Evolutionary conservation across 2,113 vertebrate genomes (phyloP), one percentile per base, ranked within the genome.

Genomic region (Galeopterus variegatus): DNA sequence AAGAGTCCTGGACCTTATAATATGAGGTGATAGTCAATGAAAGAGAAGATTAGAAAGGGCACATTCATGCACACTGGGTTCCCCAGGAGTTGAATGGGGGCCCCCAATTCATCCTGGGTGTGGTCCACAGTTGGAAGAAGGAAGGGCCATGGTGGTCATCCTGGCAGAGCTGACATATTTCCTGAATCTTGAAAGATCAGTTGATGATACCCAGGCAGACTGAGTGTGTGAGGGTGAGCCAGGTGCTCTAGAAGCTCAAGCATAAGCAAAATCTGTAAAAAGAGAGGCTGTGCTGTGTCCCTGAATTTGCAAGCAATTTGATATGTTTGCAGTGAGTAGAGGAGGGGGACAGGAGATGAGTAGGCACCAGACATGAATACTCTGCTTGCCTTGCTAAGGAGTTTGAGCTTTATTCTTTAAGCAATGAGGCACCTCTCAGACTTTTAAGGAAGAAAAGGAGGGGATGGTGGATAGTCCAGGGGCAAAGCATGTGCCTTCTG

Each of bases 1-100:
- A 24, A 24, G 5, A 58, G 0, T 12, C 76, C 33, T 88, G 14
- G 24, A 54, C 62, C 31, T 95, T 31, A 0, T 7, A 69, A 31
- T 13, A 24, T 2, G 33, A 33, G n/a, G 7, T 19, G 54, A 65
- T 15, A 75, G 12, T 73, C 36, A 36, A 6, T 45, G 6, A 33
- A 58, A 45, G 28, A 41, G 1, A 24, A 10, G 21, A 36, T 31
- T 8, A n/a, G 87, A 24, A 77, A 70, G 7, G 1, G n/a, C 6
- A 24, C 1, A 0, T 10, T 0, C 0, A 8, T 7, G 2, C 17
- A 28, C 0, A 0, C 1, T n/a, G 6, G 31, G 5, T 23, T 75
- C 41, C 58, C 6, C 12, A 3, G 33, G n/a, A n/a, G 9, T 50
- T 64, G 33, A 5, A 3, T 2, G 24, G 60, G 23, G 52, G 13